Base-by-base conservation (phyloP, 2,797 vertebrate genomes). In the Spatula clypeata region DNA sequence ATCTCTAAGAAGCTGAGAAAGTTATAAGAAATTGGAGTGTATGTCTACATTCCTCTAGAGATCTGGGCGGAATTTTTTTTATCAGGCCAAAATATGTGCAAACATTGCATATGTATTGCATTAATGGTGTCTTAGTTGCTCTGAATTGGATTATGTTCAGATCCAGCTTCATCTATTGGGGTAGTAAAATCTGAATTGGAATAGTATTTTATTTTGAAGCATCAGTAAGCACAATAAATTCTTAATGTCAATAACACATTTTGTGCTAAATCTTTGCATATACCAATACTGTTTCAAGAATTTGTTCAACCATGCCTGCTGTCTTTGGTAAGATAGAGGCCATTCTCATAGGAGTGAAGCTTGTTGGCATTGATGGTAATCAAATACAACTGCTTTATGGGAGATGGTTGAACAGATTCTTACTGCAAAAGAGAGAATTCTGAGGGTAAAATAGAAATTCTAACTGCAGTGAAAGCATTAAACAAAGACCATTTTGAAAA, bases 381-480 rank as follows among this genome's bases (percentile, higher is more conserved):
- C 38, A 40, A 2, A 38, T 6, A 1, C 26, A 51, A 0, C 19
- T 6, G 36, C 49, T 11, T 21, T 6, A 3, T 11, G 54, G 69
- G 44, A 42, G 49, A 8, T 7, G 6, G 34, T 44, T 0, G 53
- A 19, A 15, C 83, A 72, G 20, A 26, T 47, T 40, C 65, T 42
- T 21, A 4, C 61, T 14, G 67, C 60, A 34, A 18, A 76, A 31
- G 2, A 61, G 21, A 45, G 42, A 70, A 44, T 16, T 29, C 38
- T 7, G 6, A 58, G 62, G 12, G 29, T 7, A 4, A 80, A 38
- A 32, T 17, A 21, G 36, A 53, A n/a, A 45, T 45, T 40, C 19
- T 9, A 4, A 29, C 23, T 19, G 27, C 16, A 70, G 55, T 11
- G 2, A 47, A 85, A 60, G 40, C 32, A 26, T 45, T 79, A 49